Evolutionary conservation across 2,113 vertebrate species (phyloP).

Genomic region (Macquaria ambigua): DNA sequence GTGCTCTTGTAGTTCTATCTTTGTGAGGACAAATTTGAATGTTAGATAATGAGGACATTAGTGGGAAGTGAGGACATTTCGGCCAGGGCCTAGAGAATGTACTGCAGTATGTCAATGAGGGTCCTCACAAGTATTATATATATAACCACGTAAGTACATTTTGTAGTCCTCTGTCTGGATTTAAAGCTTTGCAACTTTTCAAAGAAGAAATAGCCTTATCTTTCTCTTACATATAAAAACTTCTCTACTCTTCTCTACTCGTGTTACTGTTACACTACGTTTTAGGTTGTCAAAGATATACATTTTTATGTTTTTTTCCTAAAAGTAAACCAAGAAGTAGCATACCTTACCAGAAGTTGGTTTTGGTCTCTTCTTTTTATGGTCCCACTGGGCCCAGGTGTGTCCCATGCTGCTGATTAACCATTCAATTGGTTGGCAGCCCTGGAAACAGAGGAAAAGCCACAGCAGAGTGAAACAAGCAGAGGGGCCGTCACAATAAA

Average conservation of each 20-base stretch:
- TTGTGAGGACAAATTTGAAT: conserved; percentile 4
- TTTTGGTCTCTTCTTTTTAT: too few species aligned
- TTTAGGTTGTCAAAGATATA: not conserved
- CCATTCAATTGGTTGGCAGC: too few species aligned
- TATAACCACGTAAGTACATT: not conserved
- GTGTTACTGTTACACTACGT: not conserved
- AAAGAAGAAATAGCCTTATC: not conserved
- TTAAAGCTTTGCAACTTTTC: not conserved
- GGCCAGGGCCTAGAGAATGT: not conserved
- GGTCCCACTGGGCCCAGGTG: too few species aligned
- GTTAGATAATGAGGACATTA: not conserved
- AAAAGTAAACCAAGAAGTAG: too few species aligned
- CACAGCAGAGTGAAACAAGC: too few species aligned
- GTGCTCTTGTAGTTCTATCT: not conserved
- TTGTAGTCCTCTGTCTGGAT: not conserved
- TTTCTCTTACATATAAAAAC: too few species aligned
- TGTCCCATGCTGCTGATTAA: too few species aligned
- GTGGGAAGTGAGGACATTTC: not conserved
- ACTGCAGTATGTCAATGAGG: not conserved
- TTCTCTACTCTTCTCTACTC: too few species aligned
- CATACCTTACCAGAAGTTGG: too few species aligned
- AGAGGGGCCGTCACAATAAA: too few species aligned
- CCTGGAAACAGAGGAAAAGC: too few species aligned
- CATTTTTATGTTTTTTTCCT: too few species aligned
- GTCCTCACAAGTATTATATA: not conserved